phyloP scores from a whole-genome alignment of 2,888 invertebrate genomes.

The Achlya flavicornis region DNA sequence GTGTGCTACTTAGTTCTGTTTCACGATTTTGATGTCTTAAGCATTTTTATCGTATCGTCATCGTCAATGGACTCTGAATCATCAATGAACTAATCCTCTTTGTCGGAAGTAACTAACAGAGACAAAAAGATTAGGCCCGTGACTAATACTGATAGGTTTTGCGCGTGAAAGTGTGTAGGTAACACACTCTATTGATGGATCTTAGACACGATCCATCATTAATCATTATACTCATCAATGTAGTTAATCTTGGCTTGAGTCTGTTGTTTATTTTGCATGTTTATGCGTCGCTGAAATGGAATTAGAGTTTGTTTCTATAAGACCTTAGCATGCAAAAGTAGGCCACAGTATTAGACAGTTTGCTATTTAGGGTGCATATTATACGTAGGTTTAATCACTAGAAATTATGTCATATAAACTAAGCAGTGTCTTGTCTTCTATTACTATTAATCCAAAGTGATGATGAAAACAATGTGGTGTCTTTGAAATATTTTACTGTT shows the following conservation, averaged over 20 bases:
- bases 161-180: constrained; percentile 44
- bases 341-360: not conserved
- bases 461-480: too few species aligned
- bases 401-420: too few species aligned
- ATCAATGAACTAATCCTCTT: constrained; percentile 13
- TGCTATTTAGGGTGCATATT: too few species aligned
- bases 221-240: constrained; percentile 19
- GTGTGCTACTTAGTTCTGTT: too few species aligned
- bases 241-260: not conserved
- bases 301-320: not conserved
- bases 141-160: constrained; percentile 44
- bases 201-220: constrained; percentile 26
- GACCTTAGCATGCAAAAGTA: not conserved
- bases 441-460: too few species aligned
- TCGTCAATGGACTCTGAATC: constrained; percentile 26
- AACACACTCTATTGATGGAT: constrained; percentile 6
- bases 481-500: too few species aligned
- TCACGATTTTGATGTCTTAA: too few species aligned
- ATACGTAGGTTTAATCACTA: too few species aligned
- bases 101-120: constrained; percentile 30
- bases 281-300: not conserved
- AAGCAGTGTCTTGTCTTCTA: too few species aligned
- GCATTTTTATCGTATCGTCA: constrained; percentile 16
- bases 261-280: not conserved
- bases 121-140: constrained; percentile 37